Conservation (phyloP, 2,888 invertebrate species). For the Cenopis cana region DNA sequence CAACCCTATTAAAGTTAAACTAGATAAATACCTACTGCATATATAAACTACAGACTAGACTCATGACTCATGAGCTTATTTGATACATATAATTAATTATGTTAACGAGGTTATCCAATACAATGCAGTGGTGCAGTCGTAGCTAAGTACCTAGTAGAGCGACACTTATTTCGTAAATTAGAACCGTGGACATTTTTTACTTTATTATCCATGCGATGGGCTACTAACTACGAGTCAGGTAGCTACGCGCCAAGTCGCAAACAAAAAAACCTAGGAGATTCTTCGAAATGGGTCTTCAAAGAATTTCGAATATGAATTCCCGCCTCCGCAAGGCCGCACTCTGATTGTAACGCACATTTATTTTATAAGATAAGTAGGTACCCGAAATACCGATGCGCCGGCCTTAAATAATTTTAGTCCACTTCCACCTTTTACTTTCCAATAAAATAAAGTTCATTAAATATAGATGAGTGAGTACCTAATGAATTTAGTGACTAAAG, state of each 20-base stretch:
- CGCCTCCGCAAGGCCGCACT: not conserved
- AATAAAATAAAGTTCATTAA: too few relatives aligned
- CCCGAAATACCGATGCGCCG: not conserved
- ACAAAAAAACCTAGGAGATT: not conserved
- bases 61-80: too few relatives aligned
- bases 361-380: not conserved
- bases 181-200: slow-evolving; percentile 6
- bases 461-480: too few relatives aligned
- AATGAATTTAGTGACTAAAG: not conserved
- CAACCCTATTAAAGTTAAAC: too few relatives aligned
- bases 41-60: too few relatives aligned
- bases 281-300: not conserved
- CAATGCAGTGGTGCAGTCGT: not conserved
- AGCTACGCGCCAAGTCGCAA: not conserved
- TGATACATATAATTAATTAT: too few relatives aligned
- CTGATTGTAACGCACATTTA: too few relatives aligned
- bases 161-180: not conserved
- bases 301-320: not conserved
- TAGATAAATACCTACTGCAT: too few relatives aligned
- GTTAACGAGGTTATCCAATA: not conserved
- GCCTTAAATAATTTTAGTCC: too few relatives aligned
- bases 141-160: not conserved
- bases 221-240: slow-evolving; percentile 3
- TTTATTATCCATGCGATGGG: not conserved
- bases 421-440: too few relatives aligned